Base-by-base conservation (phyloP, 2,888 invertebrate genomes). In the Pocota personata region DNA sequence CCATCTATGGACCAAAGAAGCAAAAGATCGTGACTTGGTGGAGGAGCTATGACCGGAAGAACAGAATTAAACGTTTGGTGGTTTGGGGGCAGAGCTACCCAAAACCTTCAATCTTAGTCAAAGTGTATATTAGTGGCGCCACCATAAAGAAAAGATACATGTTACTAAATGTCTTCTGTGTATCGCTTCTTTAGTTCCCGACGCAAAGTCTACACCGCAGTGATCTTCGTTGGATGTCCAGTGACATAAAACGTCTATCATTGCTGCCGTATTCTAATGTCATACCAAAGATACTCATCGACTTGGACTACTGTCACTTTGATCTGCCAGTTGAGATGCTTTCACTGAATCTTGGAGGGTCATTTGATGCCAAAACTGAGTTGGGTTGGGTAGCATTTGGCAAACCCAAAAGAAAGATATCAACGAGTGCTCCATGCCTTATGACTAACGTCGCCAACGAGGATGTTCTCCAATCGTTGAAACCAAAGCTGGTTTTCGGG, bases 331-430 rank as follows among this genome's bases (percentile, higher is more conserved):
- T 24, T 4, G 24, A 24, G 24, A 24, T 4, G 24, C 24, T 24
- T 24, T 24, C 24, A 24, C 2, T 24, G 24, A 24, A 24, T 24
- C 24, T 24, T 4, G 24, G 4, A 24, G 24, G 24, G 24, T 4
- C 24, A 24, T 24, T 24, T 24, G 24, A 2, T 24, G 24, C 24
- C 24, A 24, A 24, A 24, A 24, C 24, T 24, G 24, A 24, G 24
- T 4, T 88, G 19, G 73, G 82, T 8, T 79, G 78, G 79, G 46
- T 75, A 30, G 72, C 66, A 14, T 55, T 72, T 46, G 52, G 32
- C 66, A 35, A 7, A 55, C 69, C 10, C 32, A 57, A 57, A n/a
- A 32, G 32, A 57, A 52, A 12, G 8, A 8, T 27, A 7, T 19
- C 30, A 12, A 21, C 19, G 7, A 37, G 3, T 6, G 7, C 46